Percentiles rank a stretch among this genome's conserved stretches.
Evolutionary conservation across 1,140 invertebrate species (phyloP).

Genomic region (Pinna nobilis): DNA sequence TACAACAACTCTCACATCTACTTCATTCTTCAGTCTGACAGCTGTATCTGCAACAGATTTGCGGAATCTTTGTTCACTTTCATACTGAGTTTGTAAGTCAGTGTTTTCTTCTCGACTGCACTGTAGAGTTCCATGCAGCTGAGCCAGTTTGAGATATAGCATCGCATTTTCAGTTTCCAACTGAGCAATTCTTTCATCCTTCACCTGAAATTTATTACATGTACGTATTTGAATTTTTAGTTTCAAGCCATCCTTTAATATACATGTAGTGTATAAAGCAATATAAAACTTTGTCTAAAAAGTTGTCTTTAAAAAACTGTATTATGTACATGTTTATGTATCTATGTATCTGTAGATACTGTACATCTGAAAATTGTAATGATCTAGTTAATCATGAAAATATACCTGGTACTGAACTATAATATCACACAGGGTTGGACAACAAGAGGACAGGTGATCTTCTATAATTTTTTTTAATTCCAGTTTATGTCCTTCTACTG

Average conservation of each 20-base stretch:
- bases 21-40: conserved; percentile 51
- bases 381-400: no score
- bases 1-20: conserved; percentile 48
- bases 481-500: no score
- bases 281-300: not conserved
- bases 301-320: no score
- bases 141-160: conserved; percentile 68
- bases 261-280: not conserved
- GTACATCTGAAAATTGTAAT: no score
- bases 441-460: no score
- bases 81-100: conserved; percentile 41
- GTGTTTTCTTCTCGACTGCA: conserved; percentile 45
- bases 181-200: conserved; percentile 63
- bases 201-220: conserved; percentile 43
- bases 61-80: conserved; percentile 51
- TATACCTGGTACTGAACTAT: no score
- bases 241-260: not conserved
- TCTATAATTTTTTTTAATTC: no score
- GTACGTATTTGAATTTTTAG: not conserved
- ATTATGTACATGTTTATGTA: no score
- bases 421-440: no score
- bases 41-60: conserved; percentile 48
- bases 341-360: no score
- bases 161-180: conserved; percentile 72
- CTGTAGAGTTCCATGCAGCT: conserved; percentile 60